Base-by-base conservation (phyloP, 2,113 vertebrate genomes). In the Mormoops blainvillei region DNA sequence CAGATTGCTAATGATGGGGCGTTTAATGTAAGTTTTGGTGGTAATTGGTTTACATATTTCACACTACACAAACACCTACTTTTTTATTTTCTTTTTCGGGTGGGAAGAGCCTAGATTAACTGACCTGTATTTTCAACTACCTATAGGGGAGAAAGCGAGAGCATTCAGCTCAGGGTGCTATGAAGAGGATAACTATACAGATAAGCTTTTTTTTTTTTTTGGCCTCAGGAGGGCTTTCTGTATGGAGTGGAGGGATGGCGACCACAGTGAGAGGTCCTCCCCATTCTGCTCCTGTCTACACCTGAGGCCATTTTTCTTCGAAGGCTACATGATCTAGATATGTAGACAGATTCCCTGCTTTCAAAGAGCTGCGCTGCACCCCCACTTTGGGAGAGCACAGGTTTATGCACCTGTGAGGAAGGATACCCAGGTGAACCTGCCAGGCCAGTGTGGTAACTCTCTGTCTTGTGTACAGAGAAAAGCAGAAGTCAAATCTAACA, bases 1-100 rank as follows among this genome's bases (percentile, higher is more conserved):
- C 50, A 88, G 89, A 83, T 85, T 85, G 85, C 43, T 15, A 84
- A 20, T 93, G 85, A 94, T 73, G 87, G 94, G 10, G 68, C 68
- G 58, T 89, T 96, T 97, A 96, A 94, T 96, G 20, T 83, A 83
- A 70, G 28, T 22, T 83, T 73, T 80, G 89, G 87, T 70, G 94
- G 94, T 95, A 85, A 87, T 82, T 96, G 78, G 94, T 45, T 94
- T 91, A 92, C 76, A 63, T 24, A 61, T 14, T 67, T 61, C 85
- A 89, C 81, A 89, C 38, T 87, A 81, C 54, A 95, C 68, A 95
- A 89, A 95, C 41, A 77, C 20, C 48, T 85, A 24, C 19, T 84
- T 33, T 38, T 89, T 76, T 54, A 12, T 28, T 87, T 36, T 94
- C 41, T 41, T 83, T 83, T 88, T 82, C 63, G 38, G 45, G 28